Evolutionary conservation across 2,113 vertebrate species (phyloP), one percentile per base, ranked within the genome.

Genomic region (Heterochromis multidens): DNA sequence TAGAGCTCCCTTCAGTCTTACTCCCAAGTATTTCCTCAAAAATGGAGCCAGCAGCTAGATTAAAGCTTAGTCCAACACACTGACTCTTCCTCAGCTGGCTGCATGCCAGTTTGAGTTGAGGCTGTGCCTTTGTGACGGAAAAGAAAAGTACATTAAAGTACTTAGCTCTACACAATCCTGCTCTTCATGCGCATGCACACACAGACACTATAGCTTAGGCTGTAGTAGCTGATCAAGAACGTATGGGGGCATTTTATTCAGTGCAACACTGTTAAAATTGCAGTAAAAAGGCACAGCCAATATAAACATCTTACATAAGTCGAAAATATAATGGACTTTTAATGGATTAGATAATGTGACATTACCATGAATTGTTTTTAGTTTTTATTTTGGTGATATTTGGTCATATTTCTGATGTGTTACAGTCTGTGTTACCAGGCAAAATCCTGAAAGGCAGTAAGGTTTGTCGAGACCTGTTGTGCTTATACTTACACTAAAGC

Each of bases 91-190:
- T 89, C 76, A 54, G 58, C 29, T 88, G 89, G 90, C 70, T 12
- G 5, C 67, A 62, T n/a, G 78, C 90, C 91, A 88, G 63, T 57
- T 57, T 62, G 49, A 88, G 85, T 88, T 79, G 67, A 89, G 72
- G 63, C 61, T 83, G 82, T 29, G 80, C 29, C 60, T 87, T 83
- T 83, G 59, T 80, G 80, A 84, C 83, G 81, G 62, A 88, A 84
- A 78, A 87, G 88, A 89, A 92, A 87, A 90, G 83, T 80, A 82
- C 82, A 91, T 90, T 85, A 80, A 87, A 82, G 84, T 90, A 88
- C 87, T 88, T 87, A 84, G 82, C 27, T 65, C 77, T 54, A 85
- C 77, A 87, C 83, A 86, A 90, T 82, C 87, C 84, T 76, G 67
- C 90, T 86, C 49, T 89, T 70, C 25, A 56, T 89, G 86, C 83